Evolutionary conservation across 2,888 invertebrate species (phyloP).

Genomic region (Morpho achilles): DNA sequence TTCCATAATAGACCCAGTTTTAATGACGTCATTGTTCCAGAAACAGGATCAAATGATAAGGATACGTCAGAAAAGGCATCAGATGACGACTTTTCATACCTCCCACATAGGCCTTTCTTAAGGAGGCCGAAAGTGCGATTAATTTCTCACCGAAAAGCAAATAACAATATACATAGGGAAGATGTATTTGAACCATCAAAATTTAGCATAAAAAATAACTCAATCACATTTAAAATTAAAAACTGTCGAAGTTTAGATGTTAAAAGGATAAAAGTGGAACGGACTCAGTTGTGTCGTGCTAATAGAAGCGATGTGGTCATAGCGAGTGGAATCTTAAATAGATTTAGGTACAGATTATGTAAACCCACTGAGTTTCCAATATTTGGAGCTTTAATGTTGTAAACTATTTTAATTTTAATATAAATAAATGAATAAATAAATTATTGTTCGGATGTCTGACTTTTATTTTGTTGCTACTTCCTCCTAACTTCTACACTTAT

Average conservation of each 20-base stretch:
- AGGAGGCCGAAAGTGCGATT: slow-evolving; percentile 49
- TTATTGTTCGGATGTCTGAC: slow-evolving; percentile 20
- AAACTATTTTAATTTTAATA: slow-evolving; percentile 19
- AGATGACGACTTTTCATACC: slow-evolving; percentile 52
- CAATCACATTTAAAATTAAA: slow-evolving; percentile 55
- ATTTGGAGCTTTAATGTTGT: slow-evolving; percentile 53
- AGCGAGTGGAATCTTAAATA: slow-evolving; percentile 58
- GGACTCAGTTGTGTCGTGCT: slow-evolving; percentile 29
- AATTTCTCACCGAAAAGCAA: slow-evolving; percentile 35
- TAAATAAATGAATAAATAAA: slow-evolving; percentile 27
- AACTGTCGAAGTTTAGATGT: slow-evolving; percentile 49
- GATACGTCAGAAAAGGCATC: slow-evolving; percentile 37
- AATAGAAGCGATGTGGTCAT: slow-evolving; percentile 38
- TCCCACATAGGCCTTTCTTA: slow-evolving; percentile 42
- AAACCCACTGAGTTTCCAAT: slow-evolving; percentile 55
- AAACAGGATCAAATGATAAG: slow-evolving; percentile 35
- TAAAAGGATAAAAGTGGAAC: slow-evolving; percentile 24
- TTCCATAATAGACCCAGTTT: no score
- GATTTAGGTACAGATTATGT: slow-evolving; percentile 64
- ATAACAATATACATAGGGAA: slow-evolving; percentile 43
- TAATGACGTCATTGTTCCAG: slow-evolving; percentile 35
- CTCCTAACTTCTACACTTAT: background rate
- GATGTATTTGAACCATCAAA: slow-evolving; percentile 54
- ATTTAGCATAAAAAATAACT: slow-evolving; percentile 36
- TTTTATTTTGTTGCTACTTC: slow-evolving; percentile 8